Evolutionary conservation across 2,113 vertebrate species (phyloP).

Genomic region (Mandrillus leucophaeus): DNA sequence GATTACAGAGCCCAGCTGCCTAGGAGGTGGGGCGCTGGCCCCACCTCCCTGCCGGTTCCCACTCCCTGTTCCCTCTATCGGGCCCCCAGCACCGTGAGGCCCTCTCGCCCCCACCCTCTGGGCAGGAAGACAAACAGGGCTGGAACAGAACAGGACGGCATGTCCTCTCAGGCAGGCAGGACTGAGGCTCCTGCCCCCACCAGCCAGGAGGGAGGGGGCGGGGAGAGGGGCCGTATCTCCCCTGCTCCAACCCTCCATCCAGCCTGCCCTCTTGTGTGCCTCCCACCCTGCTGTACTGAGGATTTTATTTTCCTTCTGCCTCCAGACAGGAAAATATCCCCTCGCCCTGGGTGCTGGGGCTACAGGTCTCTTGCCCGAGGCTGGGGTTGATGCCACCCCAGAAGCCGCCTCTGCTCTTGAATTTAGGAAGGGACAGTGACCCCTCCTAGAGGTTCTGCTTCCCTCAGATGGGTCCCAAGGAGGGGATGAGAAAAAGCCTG

Average conservation of each 20-base stretch:
- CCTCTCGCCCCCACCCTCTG: constrained; percentile 67
- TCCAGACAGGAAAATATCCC: not conserved
- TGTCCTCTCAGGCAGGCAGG: constrained; percentile 70
- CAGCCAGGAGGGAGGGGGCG: not conserved
- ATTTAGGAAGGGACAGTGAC: not conserved
- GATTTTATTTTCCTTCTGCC: not conserved
- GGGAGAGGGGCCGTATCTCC: not conserved
- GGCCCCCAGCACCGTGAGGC: constrained; percentile 54
- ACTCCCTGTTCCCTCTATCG: constrained; percentile 45
- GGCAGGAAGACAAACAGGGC: constrained; percentile 79
- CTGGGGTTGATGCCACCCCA: not conserved
- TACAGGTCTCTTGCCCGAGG: not conserved
- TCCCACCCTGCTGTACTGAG: not conserved
- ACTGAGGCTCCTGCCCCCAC: constrained; percentile 61
- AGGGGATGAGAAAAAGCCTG: not conserved
- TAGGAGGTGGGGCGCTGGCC: not conserved
- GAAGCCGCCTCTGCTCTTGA: not conserved
- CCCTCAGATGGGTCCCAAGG: not conserved
- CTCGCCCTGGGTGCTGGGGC: not conserved
- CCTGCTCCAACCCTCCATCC: not conserved
- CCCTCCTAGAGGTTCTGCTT: not conserved
- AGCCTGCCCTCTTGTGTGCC: not conserved
- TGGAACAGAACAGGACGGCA: constrained; percentile 74
- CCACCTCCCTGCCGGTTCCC: not conserved
- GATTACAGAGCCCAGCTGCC: constrained; percentile 63